These are phyloP conservation scores for Epicauta chinensis DNA, from an alignment of 1,140 invertebrate genomes.

Conservation along the genomic window DNA sequence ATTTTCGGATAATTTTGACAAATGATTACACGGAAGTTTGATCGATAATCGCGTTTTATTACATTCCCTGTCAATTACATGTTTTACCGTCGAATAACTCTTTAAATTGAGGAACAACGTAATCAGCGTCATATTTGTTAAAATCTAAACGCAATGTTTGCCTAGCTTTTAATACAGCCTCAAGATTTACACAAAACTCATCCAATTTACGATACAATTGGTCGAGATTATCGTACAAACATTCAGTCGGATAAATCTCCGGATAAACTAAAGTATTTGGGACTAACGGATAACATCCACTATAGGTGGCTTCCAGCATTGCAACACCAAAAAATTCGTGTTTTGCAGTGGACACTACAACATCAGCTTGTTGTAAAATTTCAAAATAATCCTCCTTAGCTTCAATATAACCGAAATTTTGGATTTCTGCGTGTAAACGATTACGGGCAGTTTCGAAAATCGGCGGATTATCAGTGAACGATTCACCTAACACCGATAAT, in stretches of 20 bases:
- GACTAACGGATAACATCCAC: slow-evolving; percentile 62
- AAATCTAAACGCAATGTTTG: slow-evolving; percentile 33
- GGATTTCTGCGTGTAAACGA: slow-evolving; percentile 48
- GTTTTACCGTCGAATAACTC: slow-evolving; percentile 19
- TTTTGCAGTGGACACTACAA: slow-evolving; percentile 65
- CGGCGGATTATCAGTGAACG: slow-evolving; percentile 50
- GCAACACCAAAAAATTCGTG: slow-evolving; percentile 75
- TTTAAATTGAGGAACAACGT: slow-evolving; percentile 17
- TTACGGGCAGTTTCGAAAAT: slow-evolving; percentile 50
- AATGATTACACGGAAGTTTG: neutral
- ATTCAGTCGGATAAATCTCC: slow-evolving; percentile 61
- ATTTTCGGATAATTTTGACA: neutral
- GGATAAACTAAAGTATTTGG: slow-evolving; percentile 68
- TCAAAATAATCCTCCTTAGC: slow-evolving; percentile 53
- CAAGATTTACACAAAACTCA: slow-evolving; percentile 44
- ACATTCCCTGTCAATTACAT: too few relatives aligned
- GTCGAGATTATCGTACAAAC: slow-evolving; percentile 52
- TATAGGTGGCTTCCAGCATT: slow-evolving; percentile 65
- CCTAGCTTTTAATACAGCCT: slow-evolving; percentile 35
- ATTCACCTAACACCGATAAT: slow-evolving; percentile 58
- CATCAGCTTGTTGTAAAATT: slow-evolving; percentile 50
- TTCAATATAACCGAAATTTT: slow-evolving; percentile 55
- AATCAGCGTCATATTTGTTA: slow-evolving; percentile 22
- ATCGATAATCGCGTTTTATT: neutral
- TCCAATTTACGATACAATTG: slow-evolving; percentile 51